These are phyloP conservation scores for Eumaeus atala DNA, from an alignment of 1,140 invertebrate species.

Conservation along the genomic window DNA sequence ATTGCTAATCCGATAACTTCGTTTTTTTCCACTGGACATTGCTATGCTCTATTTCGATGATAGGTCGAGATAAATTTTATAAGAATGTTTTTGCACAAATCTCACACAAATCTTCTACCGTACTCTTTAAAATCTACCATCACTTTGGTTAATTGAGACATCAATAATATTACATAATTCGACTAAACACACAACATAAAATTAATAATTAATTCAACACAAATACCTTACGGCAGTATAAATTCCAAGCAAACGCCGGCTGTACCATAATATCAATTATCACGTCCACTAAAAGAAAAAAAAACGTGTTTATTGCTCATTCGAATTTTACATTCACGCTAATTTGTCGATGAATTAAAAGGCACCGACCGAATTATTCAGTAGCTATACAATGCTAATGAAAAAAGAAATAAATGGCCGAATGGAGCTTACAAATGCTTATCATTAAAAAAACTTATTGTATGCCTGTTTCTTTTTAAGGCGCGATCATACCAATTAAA, in stretches of 20 bases:
- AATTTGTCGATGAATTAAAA: conserved; percentile 67
- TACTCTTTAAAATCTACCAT: too few relatives aligned
- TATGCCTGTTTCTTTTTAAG: conserved; percentile 60
- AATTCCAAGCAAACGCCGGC: conserved; percentile 41
- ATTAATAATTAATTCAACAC: conserved; percentile 32
- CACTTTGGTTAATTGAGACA: too few relatives aligned
- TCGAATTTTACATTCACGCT: conserved; percentile 68
- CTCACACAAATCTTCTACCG: too few relatives aligned
- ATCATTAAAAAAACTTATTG: conserved; percentile 55
- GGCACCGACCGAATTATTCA: conserved; percentile 62
- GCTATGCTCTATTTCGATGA: too few relatives aligned
- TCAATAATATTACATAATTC: not conserved
- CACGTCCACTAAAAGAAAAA: conserved; percentile 60
- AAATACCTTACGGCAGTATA: conserved; percentile 43
- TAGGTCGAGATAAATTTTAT: too few relatives aligned
- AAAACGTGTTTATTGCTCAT: conserved; percentile 60
- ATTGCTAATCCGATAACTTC: too few relatives aligned
- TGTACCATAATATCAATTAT: conserved; percentile 66
- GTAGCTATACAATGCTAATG: conserved; percentile 62
- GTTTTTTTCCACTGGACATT: too few relatives aligned
- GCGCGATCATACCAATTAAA: conserved; percentile 64
- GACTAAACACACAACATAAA: conserved; percentile 18
- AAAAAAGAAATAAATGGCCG: conserved; percentile 46
- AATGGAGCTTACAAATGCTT: conserved; percentile 41
- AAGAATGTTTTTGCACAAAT: too few relatives aligned